These are phyloP conservation scores for Drosophila guanche DNA, from an alignment of 1,140 invertebrate species.

Conservation along the genomic window DNA sequence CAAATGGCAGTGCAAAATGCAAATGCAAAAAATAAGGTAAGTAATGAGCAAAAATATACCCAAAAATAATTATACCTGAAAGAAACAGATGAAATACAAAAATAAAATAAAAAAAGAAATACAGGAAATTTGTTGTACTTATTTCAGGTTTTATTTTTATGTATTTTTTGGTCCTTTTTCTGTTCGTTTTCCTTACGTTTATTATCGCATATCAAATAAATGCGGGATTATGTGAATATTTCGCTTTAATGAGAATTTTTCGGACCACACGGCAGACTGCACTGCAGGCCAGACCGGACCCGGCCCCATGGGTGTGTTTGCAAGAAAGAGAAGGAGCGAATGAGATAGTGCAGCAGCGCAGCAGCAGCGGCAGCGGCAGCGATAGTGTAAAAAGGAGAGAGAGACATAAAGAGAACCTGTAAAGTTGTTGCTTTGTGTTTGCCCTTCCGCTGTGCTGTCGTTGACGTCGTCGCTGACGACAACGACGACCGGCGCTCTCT, in stretches of 20 bases:
- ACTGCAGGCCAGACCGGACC: too few relatives aligned
- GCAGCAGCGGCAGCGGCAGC: too few relatives aligned
- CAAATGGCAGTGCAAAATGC: slow-evolving; percentile 31
- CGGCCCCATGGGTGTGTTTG: too few relatives aligned
- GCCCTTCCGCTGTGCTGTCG: slow-evolving; percentile 3
- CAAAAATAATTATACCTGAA: slow-evolving; percentile 21
- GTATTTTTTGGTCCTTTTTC: slow-evolving; percentile 30
- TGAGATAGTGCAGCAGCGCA: too few relatives aligned
- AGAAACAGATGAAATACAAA: slow-evolving; percentile 37
- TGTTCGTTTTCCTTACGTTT: slow-evolving; percentile 29
- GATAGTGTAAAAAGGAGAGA: slow-evolving; percentile 12
- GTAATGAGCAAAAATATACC: slow-evolving; percentile 11
- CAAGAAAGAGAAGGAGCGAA: too few relatives aligned
- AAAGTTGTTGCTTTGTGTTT: slow-evolving; percentile 67
- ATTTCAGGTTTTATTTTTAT: slow-evolving; percentile 28
- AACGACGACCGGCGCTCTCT: slow-evolving; percentile 44
- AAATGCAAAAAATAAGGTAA: slow-evolving; percentile 17
- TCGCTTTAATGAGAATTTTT: slow-evolving; percentile 80
- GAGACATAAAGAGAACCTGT: slow-evolving; percentile 41
- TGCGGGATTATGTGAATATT: slow-evolving; percentile 83
- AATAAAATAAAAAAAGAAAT: slow-evolving; percentile 5
- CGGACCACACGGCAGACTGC: slow-evolving; percentile 71
- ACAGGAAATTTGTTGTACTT: slow-evolving; percentile 40
- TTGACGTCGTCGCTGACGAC: too few relatives aligned
- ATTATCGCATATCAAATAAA: slow-evolving; percentile 83